Evolutionary conservation across 2,888 invertebrate species (phyloP), one percentile per base, ranked within the genome.

Genomic region (Hydroisotoma schaefferi): DNA sequence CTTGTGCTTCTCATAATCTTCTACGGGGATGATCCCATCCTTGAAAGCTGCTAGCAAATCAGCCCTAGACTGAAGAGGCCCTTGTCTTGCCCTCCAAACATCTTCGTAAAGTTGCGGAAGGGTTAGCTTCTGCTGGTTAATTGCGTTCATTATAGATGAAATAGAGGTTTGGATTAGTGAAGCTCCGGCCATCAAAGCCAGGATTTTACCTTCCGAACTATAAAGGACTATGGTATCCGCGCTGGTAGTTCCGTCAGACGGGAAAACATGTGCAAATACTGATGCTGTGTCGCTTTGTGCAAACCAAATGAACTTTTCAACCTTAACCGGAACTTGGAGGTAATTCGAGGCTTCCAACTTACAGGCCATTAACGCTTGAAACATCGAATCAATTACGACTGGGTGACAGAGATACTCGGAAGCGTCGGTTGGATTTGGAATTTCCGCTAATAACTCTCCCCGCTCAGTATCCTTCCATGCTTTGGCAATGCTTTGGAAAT

Each of bases 391-490:
- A 3, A 49, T 27, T 6, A 49, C 20, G 4, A 49, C 27, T 18
- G 49, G 49, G 23, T 52, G 51, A 20, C 51, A 52, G 22, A 52
- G n/a, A n/a, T n/a, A n/a, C n/a, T n/a, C n/a, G n/a, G n/a, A n/a
- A n/a, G n/a, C n/a, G n/a, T n/a, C n/a, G n/a, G n/a, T n/a, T n/a
- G n/a, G n/a, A n/a, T n/a, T n/a, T n/a, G n/a, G n/a, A 10, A 66
- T 61, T 37, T 60, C 53, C 0, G 59, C 48, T 3, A 68, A 53
- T 2, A 63, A 37, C 28, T 63, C 65, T n/a, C n/a, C n/a, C 8
- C 51, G 56, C 22, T 48, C 58, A 12, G 49, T 18, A 43, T 55
- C 55, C 10, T 29, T 59, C 65, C 67, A 69, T 6, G 64, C 38
- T 10, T 29, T 44, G 3, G 12, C 27, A 0, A 66, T 40, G 55